A percentile compares a stretch with the other conserved stretches of the same genome.
These are phyloP conservation scores for Hyposoter didymator DNA, from an alignment of 2,888 invertebrate genomes.

Conservation along the genomic window DNA sequence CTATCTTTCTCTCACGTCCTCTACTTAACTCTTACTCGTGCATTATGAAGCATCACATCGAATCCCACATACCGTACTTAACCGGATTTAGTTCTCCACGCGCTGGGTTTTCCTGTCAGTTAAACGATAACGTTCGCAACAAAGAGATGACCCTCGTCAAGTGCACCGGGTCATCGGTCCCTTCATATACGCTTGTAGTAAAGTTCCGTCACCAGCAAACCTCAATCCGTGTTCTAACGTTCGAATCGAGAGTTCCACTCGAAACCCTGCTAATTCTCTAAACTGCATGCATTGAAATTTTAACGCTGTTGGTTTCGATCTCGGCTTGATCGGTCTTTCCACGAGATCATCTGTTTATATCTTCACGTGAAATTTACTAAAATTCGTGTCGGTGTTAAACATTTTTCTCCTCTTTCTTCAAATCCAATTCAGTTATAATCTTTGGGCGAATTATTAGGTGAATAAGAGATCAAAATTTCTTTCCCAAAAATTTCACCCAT, in stretches of 20 bases:
- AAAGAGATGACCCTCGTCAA: slow-evolving; percentile 64
- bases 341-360: neutral
- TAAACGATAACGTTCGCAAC: slow-evolving; percentile 52
- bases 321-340: neutral
- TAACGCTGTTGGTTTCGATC: neutral
- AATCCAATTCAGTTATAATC: neutral
- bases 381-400: neutral
- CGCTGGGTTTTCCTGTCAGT: slow-evolving; percentile 15
- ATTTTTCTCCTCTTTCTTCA: neutral
- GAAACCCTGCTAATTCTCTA: neutral
- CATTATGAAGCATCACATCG: slow-evolving; percentile 26
- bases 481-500: slow-evolving; percentile 70
- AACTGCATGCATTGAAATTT: neutral
- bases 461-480: neutral
- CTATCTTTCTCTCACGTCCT: slow-evolving; percentile 22
- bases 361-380: neutral
- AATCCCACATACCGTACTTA: slow-evolving; percentile 38
- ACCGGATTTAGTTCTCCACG: slow-evolving; percentile 34
- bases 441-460: neutral
- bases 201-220: slow-evolving; percentile 29
- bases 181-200: neutral
- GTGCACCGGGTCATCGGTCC: slow-evolving; percentile 56
- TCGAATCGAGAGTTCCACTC: slow-evolving; percentile 17
- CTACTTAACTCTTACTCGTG: slow-evolving; percentile 35
- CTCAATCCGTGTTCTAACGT: slow-evolving; percentile 30